A percentile compares a stretch with the other conserved stretches of the same genome.
These are phyloP conservation scores for Heliconius melpomene DNA, from an alignment of 1,140 invertebrate genomes.

Conservation along the genomic window DNA sequence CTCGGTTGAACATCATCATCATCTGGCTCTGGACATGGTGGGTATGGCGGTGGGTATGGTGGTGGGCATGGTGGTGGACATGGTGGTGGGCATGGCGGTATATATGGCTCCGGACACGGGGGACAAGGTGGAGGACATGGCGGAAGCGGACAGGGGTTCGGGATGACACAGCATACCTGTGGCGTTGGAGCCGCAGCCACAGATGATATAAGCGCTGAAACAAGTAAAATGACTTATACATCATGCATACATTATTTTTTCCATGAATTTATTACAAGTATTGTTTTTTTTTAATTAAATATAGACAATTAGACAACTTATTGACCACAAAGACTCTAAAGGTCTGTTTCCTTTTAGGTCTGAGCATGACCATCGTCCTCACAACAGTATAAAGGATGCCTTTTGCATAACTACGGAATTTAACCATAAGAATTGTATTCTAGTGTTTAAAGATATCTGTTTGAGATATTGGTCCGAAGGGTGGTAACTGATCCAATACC, in stretches of 20 bases:
- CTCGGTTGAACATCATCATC: constrained; percentile 23
- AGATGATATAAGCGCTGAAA: constrained; percentile 54
- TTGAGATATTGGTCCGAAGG: too few species aligned
- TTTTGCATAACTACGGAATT: too few species aligned
- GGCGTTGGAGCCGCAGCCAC: constrained; percentile 50
- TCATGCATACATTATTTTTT: too few species aligned
- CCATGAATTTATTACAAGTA: neutral
- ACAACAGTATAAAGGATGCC: too few species aligned
- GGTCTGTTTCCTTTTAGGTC: too few species aligned
- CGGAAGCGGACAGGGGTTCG: neutral
- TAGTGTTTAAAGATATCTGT: too few species aligned
- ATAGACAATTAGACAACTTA: too few species aligned
- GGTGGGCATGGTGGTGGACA: constrained; percentile 31
- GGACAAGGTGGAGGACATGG: constrained; percentile 36
- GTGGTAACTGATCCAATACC: too few species aligned
- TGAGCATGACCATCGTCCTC: too few species aligned
- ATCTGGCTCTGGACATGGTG: constrained; percentile 4
- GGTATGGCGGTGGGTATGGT: constrained; percentile 27
- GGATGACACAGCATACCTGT: constrained; percentile 29
- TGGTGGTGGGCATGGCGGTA: constrained; percentile 28
- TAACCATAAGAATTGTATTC: too few species aligned
- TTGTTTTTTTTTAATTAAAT: too few species aligned
- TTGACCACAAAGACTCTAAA: too few species aligned
- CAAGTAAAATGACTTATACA: neutral
- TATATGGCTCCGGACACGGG: constrained; percentile 15